phyloP scores from a whole-genome alignment of 2,797 vertebrate species.

The Arrhamphus sclerolepis region DNA sequence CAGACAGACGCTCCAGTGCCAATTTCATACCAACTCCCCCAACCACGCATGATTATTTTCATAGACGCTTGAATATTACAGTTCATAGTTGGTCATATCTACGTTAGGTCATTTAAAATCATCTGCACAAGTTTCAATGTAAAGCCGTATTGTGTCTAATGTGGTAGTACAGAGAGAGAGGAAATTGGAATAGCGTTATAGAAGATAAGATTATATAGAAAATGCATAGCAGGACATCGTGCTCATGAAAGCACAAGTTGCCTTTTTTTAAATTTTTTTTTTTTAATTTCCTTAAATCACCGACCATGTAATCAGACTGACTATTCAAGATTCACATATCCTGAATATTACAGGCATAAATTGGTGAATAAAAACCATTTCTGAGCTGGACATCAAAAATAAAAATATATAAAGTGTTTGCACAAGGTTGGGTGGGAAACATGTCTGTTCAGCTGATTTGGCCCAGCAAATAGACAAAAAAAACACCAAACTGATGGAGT shows the following conservation, averaged over 20 bases:
- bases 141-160: constrained; percentile 43
- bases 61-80: not conserved
- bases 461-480: constrained; percentile 29
- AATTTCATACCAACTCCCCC: not conserved
- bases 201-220: constrained; percentile 4
- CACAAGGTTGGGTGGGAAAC: constrained; percentile 15
- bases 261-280: not conserved
- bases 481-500: constrained; percentile 5
- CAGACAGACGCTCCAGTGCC: not conserved
- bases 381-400: constrained; percentile 6
- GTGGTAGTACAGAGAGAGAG: not conserved
- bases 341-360: not conserved
- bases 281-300: not conserved
- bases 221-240: not conserved
- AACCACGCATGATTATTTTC: no score
- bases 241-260: not conserved
- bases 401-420: not conserved
- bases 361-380: no score
- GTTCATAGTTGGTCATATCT: constrained; percentile 1
- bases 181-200: constrained; percentile 4
- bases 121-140: constrained; percentile 25
- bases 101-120: no score
- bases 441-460: constrained; percentile 20
- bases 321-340: not conserved
- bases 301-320: not conserved